A percentile compares a stretch with the other conserved stretches of the same genome.
Evolutionary conservation across 2,888 invertebrate genomes (phyloP).

Genomic region (Perizoma flavofasciatum): DNA sequence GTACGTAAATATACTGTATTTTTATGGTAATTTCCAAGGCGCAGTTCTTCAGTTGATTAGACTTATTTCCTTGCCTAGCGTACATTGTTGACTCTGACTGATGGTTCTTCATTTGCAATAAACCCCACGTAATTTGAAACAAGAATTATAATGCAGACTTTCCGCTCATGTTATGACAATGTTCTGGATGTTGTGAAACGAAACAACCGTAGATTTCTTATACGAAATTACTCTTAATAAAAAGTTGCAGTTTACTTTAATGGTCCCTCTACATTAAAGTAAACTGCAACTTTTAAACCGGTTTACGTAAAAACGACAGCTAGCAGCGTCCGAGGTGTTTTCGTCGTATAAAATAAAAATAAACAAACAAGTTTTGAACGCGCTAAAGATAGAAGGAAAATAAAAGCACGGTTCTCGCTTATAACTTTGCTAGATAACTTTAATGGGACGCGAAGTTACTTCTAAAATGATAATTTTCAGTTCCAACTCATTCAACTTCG

Average conservation of each 20-base stretch:
- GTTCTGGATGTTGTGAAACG: constrained; percentile 4
- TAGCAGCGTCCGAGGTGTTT: constrained; percentile 7
- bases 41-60: too few species aligned
- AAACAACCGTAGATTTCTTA: too few species aligned
- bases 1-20: too few species aligned
- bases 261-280: too few species aligned
- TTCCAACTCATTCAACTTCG: too few species aligned
- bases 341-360: constrained; percentile 16
- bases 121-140: constrained; percentile 7
- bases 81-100: constrained; percentile 1
- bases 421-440: constrained; percentile 24
- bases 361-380: constrained; percentile 19
- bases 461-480: neutral
- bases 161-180: constrained; percentile 26
- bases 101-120: neutral
- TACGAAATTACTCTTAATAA: too few species aligned
- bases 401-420: constrained; percentile 25
- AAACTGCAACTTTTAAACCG: too few species aligned
- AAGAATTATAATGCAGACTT: constrained; percentile 8
- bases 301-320: constrained; percentile 8
- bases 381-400: constrained; percentile 24
- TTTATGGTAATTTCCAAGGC: too few species aligned
- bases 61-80: constrained; percentile 16
- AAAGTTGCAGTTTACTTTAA: too few species aligned
- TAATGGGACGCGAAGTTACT: constrained; percentile 2